Evolutionary conservation across 2,113 vertebrate species (phyloP), one percentile per base, ranked within the genome.

Genomic region (Nothoprocta perdicaria): DNA sequence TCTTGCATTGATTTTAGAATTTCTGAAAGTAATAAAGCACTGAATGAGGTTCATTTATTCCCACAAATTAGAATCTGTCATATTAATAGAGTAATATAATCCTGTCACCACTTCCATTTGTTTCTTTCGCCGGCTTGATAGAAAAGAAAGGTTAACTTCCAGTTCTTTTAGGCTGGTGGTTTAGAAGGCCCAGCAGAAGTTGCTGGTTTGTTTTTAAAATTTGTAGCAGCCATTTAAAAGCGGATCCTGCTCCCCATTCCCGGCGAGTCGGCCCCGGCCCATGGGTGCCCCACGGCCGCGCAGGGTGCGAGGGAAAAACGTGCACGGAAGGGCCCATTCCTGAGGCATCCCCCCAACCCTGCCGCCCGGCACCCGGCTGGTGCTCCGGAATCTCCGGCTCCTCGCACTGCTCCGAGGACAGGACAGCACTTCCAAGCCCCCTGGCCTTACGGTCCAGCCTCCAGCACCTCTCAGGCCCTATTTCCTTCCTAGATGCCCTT

Each of bases 1-100:
- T 79, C 93, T 91, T 94, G 90, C 93, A 95, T 94, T 94, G 95
- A 97, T 95, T 96, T 95, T 88, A 86, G 90, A 93, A 93, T 97
- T 96, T 96, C 89, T 93, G 78, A 95, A 94, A 90, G 88, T 77
- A 94, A 96, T 96, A 96, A 95, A 95, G 63, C 69, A 85, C 84
- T 41, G 91, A 95, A 95, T 82, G 88, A 83, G 84, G 87, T 92
- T 95, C 91, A 60, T 96, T 96, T 95, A 93, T 95, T 91, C 88
- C 93, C 88, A 94, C 83, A 92, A 96, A 96, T 96, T 97, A 96
- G 83, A 95, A 90, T 87, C 86, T 88, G 89, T 88, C 88, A 67
- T 90, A 96, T 95, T 95, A 97, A 96, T 95, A 86, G 82, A 88
- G 77, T 89, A 92, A 93, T 92, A 93, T 45, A 88, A 85, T 83